Conservation (phyloP, 2,113 vertebrate species). For the Bolborhynchus lineola region DNA sequence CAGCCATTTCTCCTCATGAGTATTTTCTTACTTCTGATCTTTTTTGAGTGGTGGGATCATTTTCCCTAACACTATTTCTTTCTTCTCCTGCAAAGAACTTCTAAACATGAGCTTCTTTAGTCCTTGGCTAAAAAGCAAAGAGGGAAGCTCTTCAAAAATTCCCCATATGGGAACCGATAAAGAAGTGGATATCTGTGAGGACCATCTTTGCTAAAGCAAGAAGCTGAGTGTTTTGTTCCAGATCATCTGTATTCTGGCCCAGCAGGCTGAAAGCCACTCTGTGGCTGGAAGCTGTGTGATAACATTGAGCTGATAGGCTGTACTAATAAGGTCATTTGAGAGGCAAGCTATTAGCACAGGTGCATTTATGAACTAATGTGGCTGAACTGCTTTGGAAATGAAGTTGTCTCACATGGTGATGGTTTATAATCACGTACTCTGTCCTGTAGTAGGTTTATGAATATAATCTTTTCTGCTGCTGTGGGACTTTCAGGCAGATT, state of each 20-base stretch:
- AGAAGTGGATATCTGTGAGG: not conserved
- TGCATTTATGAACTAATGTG: not conserved
- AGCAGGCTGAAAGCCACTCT: not conserved
- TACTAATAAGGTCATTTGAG: not conserved
- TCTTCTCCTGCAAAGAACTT: not conserved
- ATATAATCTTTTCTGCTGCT: not conserved
- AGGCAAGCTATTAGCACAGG: not conserved
- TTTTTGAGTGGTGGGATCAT: not conserved
- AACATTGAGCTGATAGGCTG: not conserved
- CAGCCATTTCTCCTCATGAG: not conserved
- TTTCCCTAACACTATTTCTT: not conserved
- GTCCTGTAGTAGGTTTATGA: rapidly evolving
- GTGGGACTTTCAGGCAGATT: not conserved
- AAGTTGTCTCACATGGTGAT: not conserved
- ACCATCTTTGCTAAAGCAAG: not conserved
- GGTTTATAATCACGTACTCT: not conserved
- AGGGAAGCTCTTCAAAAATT: not conserved
- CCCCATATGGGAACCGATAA: rapidly evolving
- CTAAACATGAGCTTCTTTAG: not conserved
- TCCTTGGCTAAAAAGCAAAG: not conserved
- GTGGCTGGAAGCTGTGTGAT: not conserved
- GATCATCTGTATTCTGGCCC: not conserved
- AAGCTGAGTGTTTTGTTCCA: not conserved
- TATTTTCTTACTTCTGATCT: not conserved
- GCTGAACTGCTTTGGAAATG: not conserved